These are phyloP conservation scores for Sternotherus odoratus DNA, from an alignment of 2,797 vertebrate species.

Conservation along the genomic window DNA sequence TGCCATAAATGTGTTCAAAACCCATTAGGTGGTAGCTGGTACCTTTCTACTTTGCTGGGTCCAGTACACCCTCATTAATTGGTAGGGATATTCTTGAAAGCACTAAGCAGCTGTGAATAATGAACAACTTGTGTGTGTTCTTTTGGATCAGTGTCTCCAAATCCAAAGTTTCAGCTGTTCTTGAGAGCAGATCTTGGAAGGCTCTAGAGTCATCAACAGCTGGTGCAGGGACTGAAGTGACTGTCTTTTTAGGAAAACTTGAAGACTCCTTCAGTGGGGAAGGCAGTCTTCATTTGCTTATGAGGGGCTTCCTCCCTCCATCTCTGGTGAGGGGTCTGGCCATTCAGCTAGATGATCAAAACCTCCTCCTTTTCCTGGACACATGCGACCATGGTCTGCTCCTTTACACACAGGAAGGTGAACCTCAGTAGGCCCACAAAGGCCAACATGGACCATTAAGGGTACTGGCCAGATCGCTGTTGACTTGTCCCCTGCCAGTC, in stretches of 20 bases:
- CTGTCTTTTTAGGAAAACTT: not conserved
- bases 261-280: not conserved
- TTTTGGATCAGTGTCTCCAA: not conserved
- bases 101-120: not conserved
- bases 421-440: not conserved
- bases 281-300: not conserved
- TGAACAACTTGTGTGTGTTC: not conserved
- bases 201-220: not conserved
- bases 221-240: not conserved
- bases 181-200: not conserved
- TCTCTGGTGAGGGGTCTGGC: not conserved
- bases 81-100: not conserved
- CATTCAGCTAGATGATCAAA: not conserved
- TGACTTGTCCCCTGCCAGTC: not conserved
- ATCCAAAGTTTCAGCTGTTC: not conserved
- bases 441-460: not conserved
- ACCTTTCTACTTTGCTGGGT: not conserved
- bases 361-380: not conserved
- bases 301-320: not conserved
- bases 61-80: not conserved
- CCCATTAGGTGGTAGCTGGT: not conserved
- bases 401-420: not conserved
- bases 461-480: not conserved
- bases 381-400: not conserved
- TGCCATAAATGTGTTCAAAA: not conserved